phyloP scores from a whole-genome alignment of 2,113 vertebrate species.

The Dipodomys merriami region DNA sequence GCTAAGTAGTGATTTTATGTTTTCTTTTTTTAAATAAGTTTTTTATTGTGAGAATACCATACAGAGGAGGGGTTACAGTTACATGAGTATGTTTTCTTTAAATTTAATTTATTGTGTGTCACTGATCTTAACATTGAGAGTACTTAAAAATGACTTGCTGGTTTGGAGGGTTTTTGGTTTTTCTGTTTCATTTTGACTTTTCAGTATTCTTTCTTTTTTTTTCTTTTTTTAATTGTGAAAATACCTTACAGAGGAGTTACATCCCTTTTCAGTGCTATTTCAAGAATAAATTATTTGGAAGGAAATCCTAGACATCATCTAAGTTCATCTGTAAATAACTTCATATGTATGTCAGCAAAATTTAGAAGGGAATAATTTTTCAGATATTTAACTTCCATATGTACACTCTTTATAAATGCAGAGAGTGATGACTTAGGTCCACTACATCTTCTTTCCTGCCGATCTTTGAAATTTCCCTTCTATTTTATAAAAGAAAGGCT shows the following conservation, averaged over 20 bases:
- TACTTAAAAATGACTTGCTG: conserved; percentile 10
- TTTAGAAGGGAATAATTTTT: conserved; percentile 39
- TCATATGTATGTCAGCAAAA: not conserved
- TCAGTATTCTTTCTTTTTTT: too few species aligned
- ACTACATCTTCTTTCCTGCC: not conserved
- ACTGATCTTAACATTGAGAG: not conserved
- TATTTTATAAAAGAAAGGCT: not conserved
- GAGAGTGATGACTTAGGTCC: not conserved
- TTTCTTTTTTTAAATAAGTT: conserved; percentile 41
- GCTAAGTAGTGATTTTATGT: not conserved
- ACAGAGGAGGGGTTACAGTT: too few species aligned
- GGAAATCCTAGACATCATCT: not conserved
- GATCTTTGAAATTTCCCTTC: conserved; percentile 20
- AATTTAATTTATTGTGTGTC: not conserved
- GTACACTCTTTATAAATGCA: not conserved
- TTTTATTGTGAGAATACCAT: too few species aligned
- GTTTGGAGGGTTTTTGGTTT: not conserved
- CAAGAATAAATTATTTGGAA: conserved; percentile 37
- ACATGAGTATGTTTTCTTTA: too few species aligned
- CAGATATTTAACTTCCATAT: conserved; percentile 22
- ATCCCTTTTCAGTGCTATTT: conserved; percentile 25
- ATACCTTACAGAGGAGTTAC: too few species aligned
- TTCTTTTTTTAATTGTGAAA: too few species aligned
- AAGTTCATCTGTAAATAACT: conserved; percentile 39
- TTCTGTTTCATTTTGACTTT: too few species aligned